Conservation (phyloP, 1,140 invertebrate genomes). For the Yoshiicerus persimilis region DNA sequence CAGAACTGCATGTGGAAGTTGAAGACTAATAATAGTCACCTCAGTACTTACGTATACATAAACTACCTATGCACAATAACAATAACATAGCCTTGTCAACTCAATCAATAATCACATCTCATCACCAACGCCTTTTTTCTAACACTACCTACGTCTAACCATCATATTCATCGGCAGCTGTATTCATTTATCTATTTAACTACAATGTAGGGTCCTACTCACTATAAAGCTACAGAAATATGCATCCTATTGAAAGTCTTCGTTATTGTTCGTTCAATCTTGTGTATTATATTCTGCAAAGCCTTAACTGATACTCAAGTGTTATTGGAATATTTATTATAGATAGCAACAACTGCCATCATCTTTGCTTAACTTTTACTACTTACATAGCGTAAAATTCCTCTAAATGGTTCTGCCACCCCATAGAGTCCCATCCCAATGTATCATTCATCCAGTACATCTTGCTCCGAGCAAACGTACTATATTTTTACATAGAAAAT, state of each 20-base stretch:
- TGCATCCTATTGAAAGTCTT: no score
- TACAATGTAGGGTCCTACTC: no score
- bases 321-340: no score
- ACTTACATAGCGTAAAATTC: neutral
- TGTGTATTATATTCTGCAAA: no score
- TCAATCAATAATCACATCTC: neutral
- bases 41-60: neutral
- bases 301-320: no score
- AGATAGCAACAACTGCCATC: no score
- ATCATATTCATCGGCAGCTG: neutral
- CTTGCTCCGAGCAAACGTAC: no score
- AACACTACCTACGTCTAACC: neutral
- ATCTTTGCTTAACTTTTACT: no score
- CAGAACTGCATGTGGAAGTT: neutral
- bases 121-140: neutral
- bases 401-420: neutral
- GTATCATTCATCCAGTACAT: neutral
- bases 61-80: neutral
- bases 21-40: neutral
- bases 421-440: neutral
- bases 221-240: no score
- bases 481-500: no score
- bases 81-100: neutral
- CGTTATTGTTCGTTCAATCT: no score
- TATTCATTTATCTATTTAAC: no score